Evolutionary conservation across 2,797 vertebrate genomes (phyloP).

Genomic region (Aeoliscus strigatus): DNA sequence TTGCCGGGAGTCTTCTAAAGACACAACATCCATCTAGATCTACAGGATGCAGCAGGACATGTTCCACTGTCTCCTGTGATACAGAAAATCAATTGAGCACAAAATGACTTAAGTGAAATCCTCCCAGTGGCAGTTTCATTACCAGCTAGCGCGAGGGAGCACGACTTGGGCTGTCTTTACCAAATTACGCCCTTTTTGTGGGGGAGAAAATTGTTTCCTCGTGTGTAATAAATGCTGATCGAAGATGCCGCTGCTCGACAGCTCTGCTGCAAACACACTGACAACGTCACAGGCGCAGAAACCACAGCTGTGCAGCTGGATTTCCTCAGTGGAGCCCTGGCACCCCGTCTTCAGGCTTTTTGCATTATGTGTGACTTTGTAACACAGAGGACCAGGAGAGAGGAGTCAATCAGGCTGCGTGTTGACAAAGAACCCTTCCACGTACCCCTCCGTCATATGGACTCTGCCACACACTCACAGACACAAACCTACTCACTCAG

Average conservation of each 20-base stretch:
- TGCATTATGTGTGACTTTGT: constrained; percentile 15
- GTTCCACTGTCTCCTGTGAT: constrained; percentile 34
- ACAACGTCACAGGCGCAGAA: constrained; percentile 27
- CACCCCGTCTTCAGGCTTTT: constrained; percentile 37
- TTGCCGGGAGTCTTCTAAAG: constrained; percentile 6
- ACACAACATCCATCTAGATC: constrained; percentile 33
- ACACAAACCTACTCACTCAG: constrained; percentile 6
- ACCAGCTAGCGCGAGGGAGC: constrained; percentile 39
- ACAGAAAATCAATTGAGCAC: constrained; percentile 54
- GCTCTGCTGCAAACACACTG: constrained; percentile 5
- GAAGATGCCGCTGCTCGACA: constrained; percentile 27
- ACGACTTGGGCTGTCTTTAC: constrained; percentile 39
- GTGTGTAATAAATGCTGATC: constrained; percentile 30
- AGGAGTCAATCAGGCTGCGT: constrained; percentile 59
- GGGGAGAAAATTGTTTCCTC: constrained; percentile 59
- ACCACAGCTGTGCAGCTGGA: constrained; percentile 23
- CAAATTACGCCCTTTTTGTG: constrained; percentile 51
- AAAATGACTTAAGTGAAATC: constrained; percentile 56
- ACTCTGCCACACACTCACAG: constrained; percentile 4
- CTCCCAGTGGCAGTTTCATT: constrained; percentile 48
- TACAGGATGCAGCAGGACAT: constrained; percentile 29
- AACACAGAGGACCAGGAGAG: too few relatives aligned
- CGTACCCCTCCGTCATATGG: constrained; percentile 20
- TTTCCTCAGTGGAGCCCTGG: constrained; percentile 26
- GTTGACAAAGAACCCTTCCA: constrained; percentile 43